Evolutionary conservation across 2,113 vertebrate genomes (phyloP).

Genomic region (Hassar affinis): DNA sequence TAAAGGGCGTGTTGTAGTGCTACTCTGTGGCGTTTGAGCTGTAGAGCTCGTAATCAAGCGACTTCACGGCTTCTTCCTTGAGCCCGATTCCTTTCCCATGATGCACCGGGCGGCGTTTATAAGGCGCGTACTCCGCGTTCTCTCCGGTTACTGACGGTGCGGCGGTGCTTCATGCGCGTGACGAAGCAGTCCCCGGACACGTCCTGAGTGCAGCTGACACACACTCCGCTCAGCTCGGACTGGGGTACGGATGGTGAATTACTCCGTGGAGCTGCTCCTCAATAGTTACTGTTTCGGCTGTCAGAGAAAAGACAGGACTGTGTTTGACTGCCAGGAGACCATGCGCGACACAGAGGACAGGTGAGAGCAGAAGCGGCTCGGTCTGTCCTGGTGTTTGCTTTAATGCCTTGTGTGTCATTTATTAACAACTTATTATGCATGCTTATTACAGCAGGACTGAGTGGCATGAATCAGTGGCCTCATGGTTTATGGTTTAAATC

Average conservation of each 20-base stretch:
- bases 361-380: conserved; percentile 57
- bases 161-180: neutral
- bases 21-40: neutral
- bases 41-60: neutral
- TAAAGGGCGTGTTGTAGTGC: too few species aligned
- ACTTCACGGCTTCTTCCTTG: neutral
- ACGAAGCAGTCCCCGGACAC: neutral
- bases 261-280: conserved; percentile 60
- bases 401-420: neutral
- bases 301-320: conserved; percentile 54
- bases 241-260: conserved; percentile 62
- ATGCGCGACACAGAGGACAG: conserved; percentile 75
- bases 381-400: neutral
- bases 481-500: neutral
- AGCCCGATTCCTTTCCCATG: conserved; percentile 56
- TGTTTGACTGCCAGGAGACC: conserved; percentile 54
- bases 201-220: too few species aligned
- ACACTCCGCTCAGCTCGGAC: neutral
- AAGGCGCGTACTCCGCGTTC: conserved; percentile 25
- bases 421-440: neutral
- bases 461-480: neutral
- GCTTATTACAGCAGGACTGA: too few species aligned
- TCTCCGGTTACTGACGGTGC: neutral
- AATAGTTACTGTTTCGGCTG: conserved; percentile 59
- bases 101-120: conserved; percentile 45